These are phyloP conservation scores for Drosophila incognita DNA, from an alignment of 2,888 invertebrate species.

Conservation along the genomic window DNA sequence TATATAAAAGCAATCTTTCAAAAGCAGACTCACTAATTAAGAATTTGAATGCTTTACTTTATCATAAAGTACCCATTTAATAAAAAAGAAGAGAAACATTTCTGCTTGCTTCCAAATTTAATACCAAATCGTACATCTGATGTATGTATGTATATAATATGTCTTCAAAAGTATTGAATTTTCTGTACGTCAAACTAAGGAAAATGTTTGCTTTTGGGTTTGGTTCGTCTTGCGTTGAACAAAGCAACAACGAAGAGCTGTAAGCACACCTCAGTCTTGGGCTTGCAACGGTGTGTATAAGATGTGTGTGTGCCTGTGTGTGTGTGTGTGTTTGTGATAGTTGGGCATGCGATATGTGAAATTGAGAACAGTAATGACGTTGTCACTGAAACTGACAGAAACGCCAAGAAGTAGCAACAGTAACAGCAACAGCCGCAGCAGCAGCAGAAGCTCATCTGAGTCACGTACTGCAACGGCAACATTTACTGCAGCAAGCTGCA, in stretches of 20 bases:
- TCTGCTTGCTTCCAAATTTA: not conserved
- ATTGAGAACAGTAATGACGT: conserved; percentile 80
- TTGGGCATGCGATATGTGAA: conserved; percentile 77
- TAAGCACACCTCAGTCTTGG: conserved; percentile 35
- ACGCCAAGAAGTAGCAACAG: conserved; percentile 38
- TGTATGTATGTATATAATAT: not conserved
- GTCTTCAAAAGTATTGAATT: conserved; percentile 2
- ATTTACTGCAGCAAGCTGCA: conserved; percentile 9
- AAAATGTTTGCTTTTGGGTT: not conserved
- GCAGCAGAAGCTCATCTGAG: conserved; percentile 24
- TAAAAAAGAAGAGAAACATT: too few species aligned
- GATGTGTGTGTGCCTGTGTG: conserved; percentile 23
- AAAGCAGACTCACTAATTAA: not conserved
- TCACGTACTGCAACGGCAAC: conserved; percentile 42
- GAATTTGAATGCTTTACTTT: not conserved
- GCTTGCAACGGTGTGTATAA: not conserved
- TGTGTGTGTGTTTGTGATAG: conserved; percentile 47
- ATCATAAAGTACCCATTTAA: not conserved
- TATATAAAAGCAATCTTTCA: too few species aligned
- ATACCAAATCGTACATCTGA: not conserved
- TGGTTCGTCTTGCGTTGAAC: conserved; percentile 2
- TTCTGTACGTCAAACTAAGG: not conserved
- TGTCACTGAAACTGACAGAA: conserved; percentile 70
- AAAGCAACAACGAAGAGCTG: conserved; percentile 15
- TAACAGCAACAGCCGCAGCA: conserved; percentile 16